These are phyloP conservation scores for Chroicocephalus ridibundus DNA, from an alignment of 2,113 vertebrate genomes.

Conservation along the genomic window DNA sequence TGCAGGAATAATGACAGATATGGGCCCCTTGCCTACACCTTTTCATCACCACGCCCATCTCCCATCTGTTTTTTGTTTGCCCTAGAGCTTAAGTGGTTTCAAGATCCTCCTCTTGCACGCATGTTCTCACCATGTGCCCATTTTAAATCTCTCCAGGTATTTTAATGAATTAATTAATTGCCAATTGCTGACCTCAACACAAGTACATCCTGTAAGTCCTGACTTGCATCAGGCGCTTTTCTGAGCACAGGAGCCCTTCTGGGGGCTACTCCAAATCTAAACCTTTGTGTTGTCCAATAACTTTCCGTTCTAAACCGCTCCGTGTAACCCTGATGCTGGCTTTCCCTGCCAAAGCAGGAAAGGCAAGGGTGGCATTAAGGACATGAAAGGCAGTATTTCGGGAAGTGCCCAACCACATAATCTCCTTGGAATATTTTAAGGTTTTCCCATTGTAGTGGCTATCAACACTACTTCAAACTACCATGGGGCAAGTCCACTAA, in stretches of 20 bases:
- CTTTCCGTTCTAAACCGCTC: background rate
- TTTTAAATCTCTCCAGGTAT: slow-evolving; percentile 33
- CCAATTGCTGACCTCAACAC: background rate
- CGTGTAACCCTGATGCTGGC: background rate
- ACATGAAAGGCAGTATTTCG: background rate
- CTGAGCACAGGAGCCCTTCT: background rate
- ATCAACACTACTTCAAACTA: background rate
- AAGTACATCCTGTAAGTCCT: slow-evolving; percentile 16
- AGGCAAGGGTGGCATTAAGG: slow-evolving; percentile 9
- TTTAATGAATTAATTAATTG: slow-evolving; percentile 21
- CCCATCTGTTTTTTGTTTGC: slow-evolving; percentile 44
- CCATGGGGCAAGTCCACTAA: background rate
- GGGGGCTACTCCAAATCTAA: background rate
- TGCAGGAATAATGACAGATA: slow-evolving; percentile 25
- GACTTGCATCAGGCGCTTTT: background rate
- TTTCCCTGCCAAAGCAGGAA: slow-evolving; percentile 15
- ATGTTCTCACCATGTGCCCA: background rate
- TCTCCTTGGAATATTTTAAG: background rate
- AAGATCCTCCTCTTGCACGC: background rate
- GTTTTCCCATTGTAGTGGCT: background rate
- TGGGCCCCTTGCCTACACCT: background rate
- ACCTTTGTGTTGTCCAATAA: background rate
- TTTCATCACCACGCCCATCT: background rate
- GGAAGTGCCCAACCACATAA: background rate
- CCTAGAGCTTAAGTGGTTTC: slow-evolving; percentile 17